These are phyloP conservation scores for Polydrusus tereticollis DNA, from an alignment of 2,888 invertebrate species.

Conservation along the genomic window DNA sequence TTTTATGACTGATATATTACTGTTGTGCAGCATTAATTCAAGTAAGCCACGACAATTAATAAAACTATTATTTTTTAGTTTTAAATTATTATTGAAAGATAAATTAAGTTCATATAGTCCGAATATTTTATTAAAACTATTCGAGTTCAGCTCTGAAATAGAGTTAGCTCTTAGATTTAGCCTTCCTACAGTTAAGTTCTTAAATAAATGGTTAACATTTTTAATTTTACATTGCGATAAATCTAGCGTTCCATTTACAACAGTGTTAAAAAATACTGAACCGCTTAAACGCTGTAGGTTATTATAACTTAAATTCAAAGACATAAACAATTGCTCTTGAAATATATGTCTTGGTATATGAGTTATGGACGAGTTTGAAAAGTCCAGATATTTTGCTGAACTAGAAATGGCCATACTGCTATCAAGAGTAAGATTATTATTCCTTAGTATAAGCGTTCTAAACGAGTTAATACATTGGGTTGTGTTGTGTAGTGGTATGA, in stretches of 20 bases:
- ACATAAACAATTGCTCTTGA: not conserved
- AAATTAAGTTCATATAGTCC: not conserved
- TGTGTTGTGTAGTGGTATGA: not conserved
- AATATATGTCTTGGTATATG: not conserved
- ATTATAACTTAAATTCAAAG: not conserved
- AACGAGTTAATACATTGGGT: not conserved
- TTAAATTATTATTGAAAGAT: not conserved
- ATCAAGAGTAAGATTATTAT: not conserved
- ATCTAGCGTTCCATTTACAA: not conserved
- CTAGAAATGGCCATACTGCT: not conserved
- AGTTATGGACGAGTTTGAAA: not conserved
- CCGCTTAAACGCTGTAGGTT: not conserved
- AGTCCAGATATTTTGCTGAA: not conserved
- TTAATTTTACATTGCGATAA: not conserved
- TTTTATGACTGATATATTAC: not conserved
- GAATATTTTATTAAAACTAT: not conserved
- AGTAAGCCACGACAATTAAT: not conserved
- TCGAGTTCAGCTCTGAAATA: not conserved
- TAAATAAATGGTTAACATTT: not conserved
- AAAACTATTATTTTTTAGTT: not conserved
- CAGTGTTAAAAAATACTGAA: not conserved
- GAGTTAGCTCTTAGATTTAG: not conserved
- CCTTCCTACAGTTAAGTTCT: not conserved
- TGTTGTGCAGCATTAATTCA: not conserved
- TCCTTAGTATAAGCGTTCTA: not conserved